Conservation (phyloP, 2,888 invertebrate species). For the Catocala fraxini region DNA sequence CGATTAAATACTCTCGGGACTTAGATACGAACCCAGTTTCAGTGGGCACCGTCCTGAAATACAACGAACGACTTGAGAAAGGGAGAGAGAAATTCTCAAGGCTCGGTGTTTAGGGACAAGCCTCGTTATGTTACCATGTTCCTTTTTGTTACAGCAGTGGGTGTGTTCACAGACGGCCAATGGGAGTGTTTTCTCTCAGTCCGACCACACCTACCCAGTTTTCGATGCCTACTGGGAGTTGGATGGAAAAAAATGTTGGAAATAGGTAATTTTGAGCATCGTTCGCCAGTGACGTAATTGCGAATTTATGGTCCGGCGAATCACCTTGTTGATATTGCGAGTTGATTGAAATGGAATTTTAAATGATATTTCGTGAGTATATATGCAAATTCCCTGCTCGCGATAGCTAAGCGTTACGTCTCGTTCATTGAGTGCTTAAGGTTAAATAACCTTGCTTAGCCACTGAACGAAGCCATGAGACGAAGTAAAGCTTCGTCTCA, state of each 20-base stretch:
- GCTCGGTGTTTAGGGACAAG: slow-evolving; percentile 73
- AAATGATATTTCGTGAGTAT: slow-evolving; percentile 41
- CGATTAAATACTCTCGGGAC: slow-evolving; percentile 63
- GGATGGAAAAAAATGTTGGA: slow-evolving; percentile 79
- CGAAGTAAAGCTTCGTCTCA: no score
- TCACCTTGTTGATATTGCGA: slow-evolving; percentile 49
- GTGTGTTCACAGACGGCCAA: slow-evolving; percentile 76
- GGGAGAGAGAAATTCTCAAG: slow-evolving; percentile 85
- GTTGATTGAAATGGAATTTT: slow-evolving; percentile 56
- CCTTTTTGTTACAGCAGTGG: slow-evolving; percentile 77
- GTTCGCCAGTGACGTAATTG: slow-evolving; percentile 81
- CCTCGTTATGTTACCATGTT: slow-evolving; percentile 61
- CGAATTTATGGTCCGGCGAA: slow-evolving; percentile 71
- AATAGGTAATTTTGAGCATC: slow-evolving; percentile 83
- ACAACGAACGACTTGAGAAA: slow-evolving; percentile 74
- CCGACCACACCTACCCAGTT: slow-evolving; percentile 81
- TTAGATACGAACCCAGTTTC: slow-evolving; percentile 73
- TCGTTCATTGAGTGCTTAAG: not conserved
- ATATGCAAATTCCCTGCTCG: slow-evolving; percentile 18
- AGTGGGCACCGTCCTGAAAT: slow-evolving; percentile 81
- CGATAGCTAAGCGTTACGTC: slow-evolving; percentile 9
- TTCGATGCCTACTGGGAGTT: slow-evolving; percentile 86
- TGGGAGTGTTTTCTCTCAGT: slow-evolving; percentile 69
- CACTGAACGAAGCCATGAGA: no score
- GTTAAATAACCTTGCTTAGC: not conserved